Percentiles rank a stretch among this genome's conserved stretches.
These are phyloP conservation scores for Ceramica pisi DNA, from an alignment of 2,888 invertebrate species.

Conservation along the genomic window DNA sequence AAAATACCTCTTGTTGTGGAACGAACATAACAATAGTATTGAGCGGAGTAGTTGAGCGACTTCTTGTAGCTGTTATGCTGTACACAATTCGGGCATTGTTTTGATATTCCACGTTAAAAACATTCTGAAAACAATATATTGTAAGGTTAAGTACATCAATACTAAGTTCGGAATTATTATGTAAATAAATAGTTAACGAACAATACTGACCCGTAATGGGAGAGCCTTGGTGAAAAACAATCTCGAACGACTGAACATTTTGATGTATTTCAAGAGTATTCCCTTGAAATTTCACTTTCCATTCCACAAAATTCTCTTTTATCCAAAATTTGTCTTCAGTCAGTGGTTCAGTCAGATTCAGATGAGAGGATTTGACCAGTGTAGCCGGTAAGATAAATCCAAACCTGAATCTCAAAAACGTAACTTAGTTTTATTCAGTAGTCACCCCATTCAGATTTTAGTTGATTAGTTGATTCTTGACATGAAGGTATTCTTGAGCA, in stretches of 20 bases:
- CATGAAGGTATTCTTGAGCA: too few relatives aligned
- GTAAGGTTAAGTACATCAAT: constrained; percentile 68
- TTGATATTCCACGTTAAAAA: constrained; percentile 81
- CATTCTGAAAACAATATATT: constrained; percentile 81
- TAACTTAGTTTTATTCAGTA: neutral
- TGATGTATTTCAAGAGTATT: constrained; percentile 62
- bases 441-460: neutral
- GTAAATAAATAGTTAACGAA: constrained; percentile 44
- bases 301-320: constrained; percentile 64
- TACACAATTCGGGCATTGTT: constrained; percentile 83
- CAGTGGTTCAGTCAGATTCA: neutral
- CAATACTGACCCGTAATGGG: constrained; percentile 78
- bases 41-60: constrained; percentile 93
- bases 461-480: neutral
- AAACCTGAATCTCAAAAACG: neutral
- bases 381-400: neutral
- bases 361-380: neutral
- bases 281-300: constrained; percentile 62
- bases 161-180: constrained; percentile 38
- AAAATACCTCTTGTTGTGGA: constrained; percentile 98
- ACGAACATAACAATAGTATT: constrained; percentile 99
- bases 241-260: constrained; percentile 88
- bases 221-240: constrained; percentile 80
- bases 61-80: constrained; percentile 80
- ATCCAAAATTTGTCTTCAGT: constrained; percentile 29